These are phyloP conservation scores for Parambassis ranga DNA, from an alignment of 2,797 vertebrate species.

Conservation along the genomic window DNA sequence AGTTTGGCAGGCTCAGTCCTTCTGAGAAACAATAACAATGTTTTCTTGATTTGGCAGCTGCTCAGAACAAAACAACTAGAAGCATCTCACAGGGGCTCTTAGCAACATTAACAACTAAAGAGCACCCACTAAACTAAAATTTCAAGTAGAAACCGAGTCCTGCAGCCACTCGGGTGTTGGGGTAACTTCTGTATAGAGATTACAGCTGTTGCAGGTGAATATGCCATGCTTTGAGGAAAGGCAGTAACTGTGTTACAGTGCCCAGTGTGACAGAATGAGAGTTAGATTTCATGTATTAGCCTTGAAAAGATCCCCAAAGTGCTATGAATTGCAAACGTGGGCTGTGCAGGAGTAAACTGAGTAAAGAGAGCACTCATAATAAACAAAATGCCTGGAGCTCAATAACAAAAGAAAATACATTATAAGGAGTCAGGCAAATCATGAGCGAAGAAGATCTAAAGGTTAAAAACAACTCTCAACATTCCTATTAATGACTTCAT, in stretches of 20 bases:
- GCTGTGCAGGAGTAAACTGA: slow-evolving; percentile 1
- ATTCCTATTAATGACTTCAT: neutral
- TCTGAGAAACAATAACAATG: slow-evolving; percentile 9
- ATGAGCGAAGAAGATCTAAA: neutral
- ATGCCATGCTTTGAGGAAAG: neutral
- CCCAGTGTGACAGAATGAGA: neutral
- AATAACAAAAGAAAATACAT: slow-evolving; percentile 11
- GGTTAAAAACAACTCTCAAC: no score
- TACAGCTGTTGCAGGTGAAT: neutral
- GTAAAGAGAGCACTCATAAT: slow-evolving; percentile 2
- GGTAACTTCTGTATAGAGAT: neutral
- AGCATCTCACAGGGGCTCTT: neutral
- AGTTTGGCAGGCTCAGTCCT: neutral
- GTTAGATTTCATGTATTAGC: slow-evolving; percentile 10
- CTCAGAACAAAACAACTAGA: slow-evolving; percentile 18
- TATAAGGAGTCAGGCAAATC: neutral
- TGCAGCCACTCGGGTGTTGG: neutral
- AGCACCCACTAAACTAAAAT: neutral
- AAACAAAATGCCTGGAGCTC: slow-evolving; percentile 12
- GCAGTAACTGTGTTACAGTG: neutral
- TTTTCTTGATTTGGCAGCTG: slow-evolving; percentile 10
- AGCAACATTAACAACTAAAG: neutral
- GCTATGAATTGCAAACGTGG: slow-evolving; percentile 17
- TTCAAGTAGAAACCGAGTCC: neutral
- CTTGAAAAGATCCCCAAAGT: slow-evolving; percentile 12